Conservation (phyloP, 37 sponge, comb jelly and placozoan species). For the Bolinopsis microptera region DNA sequence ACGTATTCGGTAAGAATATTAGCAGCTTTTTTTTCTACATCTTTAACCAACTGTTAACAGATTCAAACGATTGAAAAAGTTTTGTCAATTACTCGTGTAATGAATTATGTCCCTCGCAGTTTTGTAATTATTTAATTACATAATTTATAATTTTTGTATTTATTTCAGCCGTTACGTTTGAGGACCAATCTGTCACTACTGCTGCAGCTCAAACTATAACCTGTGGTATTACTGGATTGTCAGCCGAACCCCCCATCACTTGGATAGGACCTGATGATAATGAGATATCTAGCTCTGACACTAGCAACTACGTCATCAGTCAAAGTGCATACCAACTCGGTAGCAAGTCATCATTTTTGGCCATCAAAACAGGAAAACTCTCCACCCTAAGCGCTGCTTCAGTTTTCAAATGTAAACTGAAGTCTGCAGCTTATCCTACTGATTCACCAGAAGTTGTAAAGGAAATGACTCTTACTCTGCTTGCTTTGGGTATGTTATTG, state of each 20-base stretch:
- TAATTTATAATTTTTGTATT: no score
- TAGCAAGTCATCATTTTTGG: neutral
- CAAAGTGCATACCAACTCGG: neutral
- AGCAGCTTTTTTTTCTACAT: no score
- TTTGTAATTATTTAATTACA: no score
- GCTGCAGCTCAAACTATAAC: neutral
- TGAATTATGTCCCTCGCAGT: no score
- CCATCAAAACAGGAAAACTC: neutral
- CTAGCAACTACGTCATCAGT: neutral
- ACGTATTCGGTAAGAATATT: constrained; percentile 26
- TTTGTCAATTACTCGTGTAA: no score
- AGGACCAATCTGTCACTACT: neutral
- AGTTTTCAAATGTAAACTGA: neutral
- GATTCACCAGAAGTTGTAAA: constrained; percentile 1
- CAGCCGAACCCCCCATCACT: neutral
- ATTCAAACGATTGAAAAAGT: no score
- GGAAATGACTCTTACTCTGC: neutral
- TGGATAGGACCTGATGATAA: neutral
- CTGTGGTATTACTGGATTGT: neutral
- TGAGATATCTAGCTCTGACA: neutral
- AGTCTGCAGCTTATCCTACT: neutral
- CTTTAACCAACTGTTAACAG: no score
- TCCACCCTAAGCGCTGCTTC: neutral
- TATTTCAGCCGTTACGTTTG: neutral
- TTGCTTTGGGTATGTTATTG: neutral